A percentile compares a stretch with the other conserved stretches of the same genome.
These are phyloP conservation scores for Eilema depressum DNA, from an alignment of 2,888 invertebrate species.

Conservation along the genomic window DNA sequence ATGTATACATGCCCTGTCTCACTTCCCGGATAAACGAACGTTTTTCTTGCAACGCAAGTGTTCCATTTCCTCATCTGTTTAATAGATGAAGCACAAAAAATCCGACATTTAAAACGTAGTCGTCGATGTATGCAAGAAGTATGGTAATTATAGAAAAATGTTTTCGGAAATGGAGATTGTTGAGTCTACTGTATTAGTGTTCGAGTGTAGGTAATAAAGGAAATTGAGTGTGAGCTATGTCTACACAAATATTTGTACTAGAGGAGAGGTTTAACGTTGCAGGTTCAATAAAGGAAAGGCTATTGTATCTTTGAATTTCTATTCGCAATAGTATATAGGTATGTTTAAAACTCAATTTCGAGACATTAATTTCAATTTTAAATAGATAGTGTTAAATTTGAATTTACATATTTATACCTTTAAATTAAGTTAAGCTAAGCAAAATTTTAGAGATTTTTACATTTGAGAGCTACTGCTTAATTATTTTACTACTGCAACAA, in stretches of 20 bases:
- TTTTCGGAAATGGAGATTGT: conserved; percentile 45
- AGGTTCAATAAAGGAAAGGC: not conserved
- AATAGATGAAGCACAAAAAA: conserved; percentile 44
- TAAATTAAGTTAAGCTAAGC: no score
- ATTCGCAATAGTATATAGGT: no score
- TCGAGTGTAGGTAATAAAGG: not conserved
- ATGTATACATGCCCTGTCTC: conserved; percentile 32
- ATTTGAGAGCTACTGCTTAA: no score
- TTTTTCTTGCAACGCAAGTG: conserved; percentile 62
- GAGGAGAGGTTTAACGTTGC: not conserved
- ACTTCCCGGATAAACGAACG: conserved; percentile 63
- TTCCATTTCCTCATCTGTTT: conserved; percentile 57
- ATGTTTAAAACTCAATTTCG: not conserved
- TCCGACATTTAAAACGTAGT: conserved; percentile 46
- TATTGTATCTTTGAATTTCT: not conserved
- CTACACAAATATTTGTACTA: conserved; percentile 5
- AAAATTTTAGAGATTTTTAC: no score
- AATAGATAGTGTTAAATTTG: no score
- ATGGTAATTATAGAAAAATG: conserved; percentile 31
- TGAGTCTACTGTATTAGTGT: conserved; percentile 11
- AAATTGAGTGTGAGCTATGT: conserved; percentile 4
- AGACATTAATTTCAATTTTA: not conserved
- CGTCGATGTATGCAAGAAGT: conserved; percentile 32
- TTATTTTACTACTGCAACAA: no score
- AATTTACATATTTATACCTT: no score